Evolutionary conservation across 1,140 invertebrate species (phyloP), one percentile per base, ranked within the genome.

Genomic region (Sinonovacula constricta): DNA sequence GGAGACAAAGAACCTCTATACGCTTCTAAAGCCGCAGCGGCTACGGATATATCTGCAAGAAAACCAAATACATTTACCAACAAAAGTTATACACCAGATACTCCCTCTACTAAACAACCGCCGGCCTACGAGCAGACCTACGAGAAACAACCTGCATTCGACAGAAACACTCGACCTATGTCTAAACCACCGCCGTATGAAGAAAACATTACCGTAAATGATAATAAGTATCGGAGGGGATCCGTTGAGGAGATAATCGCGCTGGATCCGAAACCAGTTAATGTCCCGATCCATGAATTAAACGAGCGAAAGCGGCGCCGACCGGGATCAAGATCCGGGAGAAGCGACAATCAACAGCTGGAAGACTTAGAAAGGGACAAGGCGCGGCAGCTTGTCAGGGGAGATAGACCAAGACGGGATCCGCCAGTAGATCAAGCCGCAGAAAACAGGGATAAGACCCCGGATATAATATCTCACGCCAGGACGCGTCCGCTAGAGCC

Each of bases 71-170:
- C 36, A 22, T 36, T 56, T 56, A 45, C n/a, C 14, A 80, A 67
- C 33, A 72, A 57, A 36, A 62, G 26, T 10, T 72, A 57, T 51
- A 53, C 49, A 15, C 53, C 36, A 12, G 66, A 70, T 24, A 67
- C 18, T n/a, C 57, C 12, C 33, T 14, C 36, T 26, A 31, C 12
- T 3, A 22, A 56, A 30, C 68, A 54, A 30, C 81, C 81, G 0
- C 81, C 81, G 12, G 66, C 68, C 18, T 81, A 81, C 26, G 79
- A 81, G 15, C 71, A 75, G 53, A 75, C 33, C 3, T 75, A 75
- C 28, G 34, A 45, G 7, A 45, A 45, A 18, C 7, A 75, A 26
- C 71, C 71, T 14, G 24, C 57, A 22, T n/a, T n/a, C n/a, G n/a
- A n/a, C n/a, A n/a, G n/a, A n/a, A n/a, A n/a, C n/a, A n/a, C n/a